Evolutionary conservation across 1,140 invertebrate genomes (phyloP).

Genomic region (Oncopeltus fasciatus): DNA sequence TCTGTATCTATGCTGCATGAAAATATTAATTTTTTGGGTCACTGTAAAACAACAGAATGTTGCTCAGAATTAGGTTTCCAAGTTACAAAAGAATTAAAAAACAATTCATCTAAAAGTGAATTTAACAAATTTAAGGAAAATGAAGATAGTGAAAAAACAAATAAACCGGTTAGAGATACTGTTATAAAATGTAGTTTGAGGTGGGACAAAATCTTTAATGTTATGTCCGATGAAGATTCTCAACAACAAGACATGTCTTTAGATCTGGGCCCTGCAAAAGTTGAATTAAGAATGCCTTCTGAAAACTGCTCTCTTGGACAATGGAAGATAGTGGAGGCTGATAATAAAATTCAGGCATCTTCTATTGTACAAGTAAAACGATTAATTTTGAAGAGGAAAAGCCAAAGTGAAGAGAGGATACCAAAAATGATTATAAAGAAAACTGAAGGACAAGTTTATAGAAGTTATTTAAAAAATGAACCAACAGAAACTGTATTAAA

Average conservation of each 20-base stretch:
- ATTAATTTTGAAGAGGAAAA: neutral
- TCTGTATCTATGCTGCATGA: no score
- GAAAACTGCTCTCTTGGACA: neutral
- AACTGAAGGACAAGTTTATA: neutral
- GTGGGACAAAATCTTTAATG: neutral
- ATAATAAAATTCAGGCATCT: constrained; percentile 1
- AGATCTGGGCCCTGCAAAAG: neutral
- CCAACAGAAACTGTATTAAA: neutral
- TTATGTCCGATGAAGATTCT: neutral
- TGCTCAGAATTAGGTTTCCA: neutral
- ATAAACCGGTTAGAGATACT: neutral
- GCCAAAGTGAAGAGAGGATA: constrained; percentile 1
- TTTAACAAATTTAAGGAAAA: neutral
- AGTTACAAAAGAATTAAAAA: neutral
- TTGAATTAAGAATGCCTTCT: neutral
- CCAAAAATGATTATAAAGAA: constrained; percentile 2
- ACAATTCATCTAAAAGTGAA: neutral
- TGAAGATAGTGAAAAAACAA: neutral
- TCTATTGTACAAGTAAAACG: neutral
- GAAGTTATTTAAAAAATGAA: constrained; percentile 1
- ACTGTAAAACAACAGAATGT: no score
- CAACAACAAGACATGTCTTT: neutral
- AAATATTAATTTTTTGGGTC: no score
- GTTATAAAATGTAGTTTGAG: neutral
- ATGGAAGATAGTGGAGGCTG: neutral